A percentile compares a stretch with the other conserved stretches of the same genome.
These are phyloP conservation scores for Synergus gifuensis DNA, from an alignment of 2,888 invertebrate species.

Conservation along the genomic window DNA sequence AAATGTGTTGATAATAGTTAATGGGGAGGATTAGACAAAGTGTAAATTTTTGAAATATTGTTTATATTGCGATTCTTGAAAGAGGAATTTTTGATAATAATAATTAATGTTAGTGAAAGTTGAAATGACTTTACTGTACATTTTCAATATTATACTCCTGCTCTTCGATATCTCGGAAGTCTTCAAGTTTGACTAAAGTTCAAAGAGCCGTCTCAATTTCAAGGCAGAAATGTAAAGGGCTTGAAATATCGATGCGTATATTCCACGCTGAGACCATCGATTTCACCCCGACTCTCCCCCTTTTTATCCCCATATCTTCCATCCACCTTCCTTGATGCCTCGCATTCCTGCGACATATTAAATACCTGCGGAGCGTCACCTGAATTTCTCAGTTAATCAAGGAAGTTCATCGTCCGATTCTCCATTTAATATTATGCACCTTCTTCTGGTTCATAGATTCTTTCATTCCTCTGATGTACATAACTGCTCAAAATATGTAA, in stretches of 20 bases:
- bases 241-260: constrained; percentile 35
- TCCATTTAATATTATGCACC: constrained; percentile 30
- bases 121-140: constrained; percentile 22
- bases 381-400: constrained; percentile 32
- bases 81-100: not conserved
- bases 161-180: constrained; percentile 1
- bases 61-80: not conserved
- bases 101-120: not conserved
- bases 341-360: constrained; percentile 40
- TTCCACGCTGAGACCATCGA: constrained; percentile 19
- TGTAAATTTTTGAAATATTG: too few relatives aligned
- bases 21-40: too few relatives aligned
- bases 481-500: not conserved
- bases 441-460: not conserved
- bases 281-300: not conserved
- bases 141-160: constrained; percentile 20
- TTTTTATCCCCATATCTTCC: constrained; percentile 28
- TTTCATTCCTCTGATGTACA: not conserved
- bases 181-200: constrained; percentile 3
- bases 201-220: constrained; percentile 26
- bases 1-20: constrained; percentile 2
- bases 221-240: constrained; percentile 7
- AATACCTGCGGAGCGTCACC: constrained; percentile 38
- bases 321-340: constrained; percentile 23
- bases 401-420: constrained; percentile 8